Conservation (phyloP, 2,113 vertebrate genomes). For the Hyla sarda region DNA sequence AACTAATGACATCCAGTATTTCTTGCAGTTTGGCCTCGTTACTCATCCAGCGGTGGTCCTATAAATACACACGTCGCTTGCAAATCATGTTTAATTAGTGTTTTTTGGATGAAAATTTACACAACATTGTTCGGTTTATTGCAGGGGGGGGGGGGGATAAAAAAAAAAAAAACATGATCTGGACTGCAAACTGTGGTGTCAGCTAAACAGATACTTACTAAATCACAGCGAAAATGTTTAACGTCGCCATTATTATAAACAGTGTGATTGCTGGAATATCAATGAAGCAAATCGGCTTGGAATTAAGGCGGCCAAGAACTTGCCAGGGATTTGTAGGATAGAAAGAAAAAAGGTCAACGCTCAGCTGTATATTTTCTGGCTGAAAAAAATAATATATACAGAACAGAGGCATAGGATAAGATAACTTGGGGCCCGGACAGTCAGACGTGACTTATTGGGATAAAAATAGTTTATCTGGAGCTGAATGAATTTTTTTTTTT, state of each 20-base stretch:
- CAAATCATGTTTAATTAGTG: constrained; percentile 37
- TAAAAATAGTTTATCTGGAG: background rate
- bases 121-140: background rate
- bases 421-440: constrained; percentile 36
- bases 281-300: constrained; percentile 3
- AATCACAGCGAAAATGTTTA: background rate
- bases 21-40: constrained; percentile 26
- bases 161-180: background rate
- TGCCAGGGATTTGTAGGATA: background rate
- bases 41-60: constrained; percentile 27
- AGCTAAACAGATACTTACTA: background rate
- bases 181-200: background rate
- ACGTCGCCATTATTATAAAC: background rate
- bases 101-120: constrained; percentile 18
- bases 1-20: constrained; percentile 13
- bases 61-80: background rate
- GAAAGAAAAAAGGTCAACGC: constrained; percentile 33
- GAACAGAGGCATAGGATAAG: constrained; percentile 29
- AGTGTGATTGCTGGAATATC: constrained; percentile 27
- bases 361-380: constrained; percentile 16
- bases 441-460: background rate
- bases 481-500: background rate
- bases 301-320: background rate
- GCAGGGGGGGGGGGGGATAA: background rate
- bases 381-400: constrained; percentile 24